Percentiles rank a stretch among this genome's conserved stretches.
These are phyloP conservation scores for Tetraodon nigroviridis DNA, from an alignment of 2,113 vertebrate genomes.

Conservation along the genomic window DNA sequence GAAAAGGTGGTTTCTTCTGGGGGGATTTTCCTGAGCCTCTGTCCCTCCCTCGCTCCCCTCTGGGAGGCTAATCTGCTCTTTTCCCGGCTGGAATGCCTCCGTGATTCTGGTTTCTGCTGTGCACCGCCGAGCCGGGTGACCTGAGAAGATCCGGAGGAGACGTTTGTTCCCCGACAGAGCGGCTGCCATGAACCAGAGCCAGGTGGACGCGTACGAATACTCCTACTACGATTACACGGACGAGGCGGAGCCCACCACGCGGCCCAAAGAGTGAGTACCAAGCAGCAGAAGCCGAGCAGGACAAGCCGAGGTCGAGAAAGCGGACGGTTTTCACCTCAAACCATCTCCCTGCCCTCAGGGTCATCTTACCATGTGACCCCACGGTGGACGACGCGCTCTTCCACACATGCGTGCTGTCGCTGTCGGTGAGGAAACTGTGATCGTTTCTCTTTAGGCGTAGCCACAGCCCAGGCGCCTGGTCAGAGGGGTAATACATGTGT, in stretches of 20 bases:
- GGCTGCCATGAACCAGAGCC: conserved; percentile 58
- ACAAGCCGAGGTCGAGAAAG: too few species aligned
- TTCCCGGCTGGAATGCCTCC: conserved; percentile 45
- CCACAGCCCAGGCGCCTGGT: too few species aligned
- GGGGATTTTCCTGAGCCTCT: neutral
- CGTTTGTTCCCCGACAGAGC: neutral
- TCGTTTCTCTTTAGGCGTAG: neutral
- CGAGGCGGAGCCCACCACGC: conserved; percentile 59
- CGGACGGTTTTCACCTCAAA: too few species aligned
- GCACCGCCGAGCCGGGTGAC: conserved; percentile 3
- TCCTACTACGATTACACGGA: conserved; percentile 63
- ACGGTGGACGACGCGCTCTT: conserved; percentile 60
- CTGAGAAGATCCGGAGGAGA: conserved; percentile 9
- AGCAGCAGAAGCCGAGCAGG: too few species aligned
- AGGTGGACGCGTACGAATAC: conserved; percentile 51
- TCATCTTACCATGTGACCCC: conserved; percentile 64
- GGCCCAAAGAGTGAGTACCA: conserved; percentile 71
- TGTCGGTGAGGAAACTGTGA: conserved; percentile 57
- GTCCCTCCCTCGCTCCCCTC: neutral
- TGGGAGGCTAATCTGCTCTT: conserved; percentile 56
- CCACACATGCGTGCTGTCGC: conserved; percentile 56
- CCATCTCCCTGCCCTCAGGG: conserved; percentile 32
- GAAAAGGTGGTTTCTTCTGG: too few species aligned
- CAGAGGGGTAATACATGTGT: too few species aligned
- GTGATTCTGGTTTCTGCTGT: conserved; percentile 18